A percentile compares a stretch with the other conserved stretches of the same genome.
Evolutionary conservation across 2,888 invertebrate genomes (phyloP).

Genomic region (Lithosia quadra): DNA sequence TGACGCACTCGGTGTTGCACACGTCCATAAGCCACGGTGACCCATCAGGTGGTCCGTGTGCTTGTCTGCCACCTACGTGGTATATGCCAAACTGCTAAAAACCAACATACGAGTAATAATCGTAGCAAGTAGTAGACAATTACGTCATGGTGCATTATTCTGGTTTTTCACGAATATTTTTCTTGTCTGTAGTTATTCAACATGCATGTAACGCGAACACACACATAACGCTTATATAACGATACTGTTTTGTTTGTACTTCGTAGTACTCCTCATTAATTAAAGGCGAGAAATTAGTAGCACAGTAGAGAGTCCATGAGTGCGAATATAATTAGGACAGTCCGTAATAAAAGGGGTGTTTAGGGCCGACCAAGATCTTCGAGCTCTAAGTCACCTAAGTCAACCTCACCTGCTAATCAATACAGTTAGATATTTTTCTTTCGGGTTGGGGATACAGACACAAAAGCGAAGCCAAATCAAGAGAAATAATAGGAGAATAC

Average conservation of each 20-base stretch:
- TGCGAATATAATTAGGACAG: slow-evolving; percentile 15
- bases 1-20: too few relatives aligned
- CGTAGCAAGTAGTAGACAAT: background rate
- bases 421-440: too few relatives aligned
- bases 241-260: slow-evolving; percentile 27
- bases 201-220: slow-evolving; percentile 28
- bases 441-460: too few relatives aligned
- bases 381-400: background rate
- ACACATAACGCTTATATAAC: slow-evolving; percentile 44
- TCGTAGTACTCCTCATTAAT: slow-evolving; percentile 35
- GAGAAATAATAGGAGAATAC: too few relatives aligned
- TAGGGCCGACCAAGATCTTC: background rate
- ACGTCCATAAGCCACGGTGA: too few relatives aligned
- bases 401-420: too few relatives aligned
- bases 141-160: slow-evolving; percentile 27
- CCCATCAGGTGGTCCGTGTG: too few relatives aligned
- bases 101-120: background rate
- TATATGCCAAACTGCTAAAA: background rate
- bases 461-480: too few relatives aligned
- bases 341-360: background rate
- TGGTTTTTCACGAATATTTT: slow-evolving; percentile 49
- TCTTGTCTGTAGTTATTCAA: slow-evolving; percentile 49
- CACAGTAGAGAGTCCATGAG: slow-evolving; percentile 14
- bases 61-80: too few relatives aligned
- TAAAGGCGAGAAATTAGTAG: slow-evolving; percentile 19